Evolutionary conservation across 1,140 invertebrate species (phyloP).

Genomic region (Drosophila micromelanica): DNA sequence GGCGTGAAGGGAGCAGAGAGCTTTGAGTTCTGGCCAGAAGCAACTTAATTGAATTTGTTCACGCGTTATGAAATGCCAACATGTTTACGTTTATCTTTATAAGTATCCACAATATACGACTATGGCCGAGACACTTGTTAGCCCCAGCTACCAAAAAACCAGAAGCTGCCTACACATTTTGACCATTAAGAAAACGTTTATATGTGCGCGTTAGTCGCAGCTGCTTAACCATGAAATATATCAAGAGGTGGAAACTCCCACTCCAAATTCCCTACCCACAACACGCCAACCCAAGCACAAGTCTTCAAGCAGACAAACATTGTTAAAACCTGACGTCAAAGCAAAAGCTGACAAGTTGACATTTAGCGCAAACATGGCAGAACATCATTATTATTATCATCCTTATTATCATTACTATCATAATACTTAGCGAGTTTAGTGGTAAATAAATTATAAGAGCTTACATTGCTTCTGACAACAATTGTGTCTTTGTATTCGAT

Average conservation of each 20-base stretch:
- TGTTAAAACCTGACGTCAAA: no score
- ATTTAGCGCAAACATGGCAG: no score
- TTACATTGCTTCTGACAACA: no score
- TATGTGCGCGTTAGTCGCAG: slow-evolving; percentile 18
- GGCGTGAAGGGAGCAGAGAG: not conserved
- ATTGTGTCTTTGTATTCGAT: no score
- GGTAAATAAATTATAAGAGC: no score
- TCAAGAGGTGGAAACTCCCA: no score
- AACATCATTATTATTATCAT: no score
- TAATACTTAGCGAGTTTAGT: no score
- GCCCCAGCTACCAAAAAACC: not conserved
- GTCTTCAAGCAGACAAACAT: not conserved
- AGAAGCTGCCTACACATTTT: slow-evolving; percentile 16
- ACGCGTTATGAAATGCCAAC: slow-evolving; percentile 73
- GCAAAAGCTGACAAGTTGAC: no score
- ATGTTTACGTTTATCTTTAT: slow-evolving; percentile 42
- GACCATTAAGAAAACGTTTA: slow-evolving; percentile 29
- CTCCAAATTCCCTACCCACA: not conserved
- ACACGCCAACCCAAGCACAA: not conserved
- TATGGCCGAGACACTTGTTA: slow-evolving; percentile 41
- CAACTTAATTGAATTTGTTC: slow-evolving; percentile 78
- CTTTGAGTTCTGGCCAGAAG: slow-evolving; percentile 4
- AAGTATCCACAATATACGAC: slow-evolving; percentile 17
- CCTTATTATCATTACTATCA: no score
- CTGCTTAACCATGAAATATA: slow-evolving; percentile 25